A percentile compares a stretch with the other conserved stretches of the same genome.
These are phyloP conservation scores for Sebastes itinus DNA, from an alignment of 2,797 vertebrate species.

Conservation along the genomic window DNA sequence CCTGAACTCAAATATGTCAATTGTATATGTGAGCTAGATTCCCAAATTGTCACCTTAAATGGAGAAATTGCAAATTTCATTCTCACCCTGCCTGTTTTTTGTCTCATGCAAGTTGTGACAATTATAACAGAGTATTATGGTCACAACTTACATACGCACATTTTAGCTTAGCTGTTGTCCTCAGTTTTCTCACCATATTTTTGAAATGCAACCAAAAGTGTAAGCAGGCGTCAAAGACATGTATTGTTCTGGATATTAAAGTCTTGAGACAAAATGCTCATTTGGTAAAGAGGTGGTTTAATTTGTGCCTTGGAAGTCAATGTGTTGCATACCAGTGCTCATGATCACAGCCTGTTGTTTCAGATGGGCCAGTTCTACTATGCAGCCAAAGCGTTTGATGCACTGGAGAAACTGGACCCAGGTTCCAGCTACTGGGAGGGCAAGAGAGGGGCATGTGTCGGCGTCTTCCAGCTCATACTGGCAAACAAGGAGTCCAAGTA, in stretches of 20 bases:
- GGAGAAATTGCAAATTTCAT: not conserved
- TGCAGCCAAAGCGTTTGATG: constrained; percentile 95
- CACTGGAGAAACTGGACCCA: constrained; percentile 92
- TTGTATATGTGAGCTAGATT: not conserved
- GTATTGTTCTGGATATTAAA: not conserved
- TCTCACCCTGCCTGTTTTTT: not conserved
- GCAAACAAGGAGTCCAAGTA: constrained; percentile 95
- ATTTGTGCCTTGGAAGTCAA: not conserved
- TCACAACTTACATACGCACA: not conserved
- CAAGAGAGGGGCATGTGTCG: constrained; percentile 96
- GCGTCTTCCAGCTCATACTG: constrained; percentile 96
- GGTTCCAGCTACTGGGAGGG: constrained; percentile 97
- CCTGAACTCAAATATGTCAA: not conserved
- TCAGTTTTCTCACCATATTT: not conserved
- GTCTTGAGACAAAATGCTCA: not conserved
- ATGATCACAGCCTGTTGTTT: constrained; percentile 38
- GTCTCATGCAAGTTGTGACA: not conserved
- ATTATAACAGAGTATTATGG: not conserved
- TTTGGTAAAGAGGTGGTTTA: not conserved
- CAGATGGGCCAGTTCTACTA: constrained; percentile 99
- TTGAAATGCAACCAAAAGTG: not conserved
- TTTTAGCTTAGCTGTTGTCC: not conserved
- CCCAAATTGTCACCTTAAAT: not conserved
- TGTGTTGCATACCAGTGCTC: not conserved
- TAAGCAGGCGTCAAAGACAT: not conserved